phyloP scores from a whole-genome alignment of 2,113 vertebrate genomes.

The Mixornis gularis region DNA sequence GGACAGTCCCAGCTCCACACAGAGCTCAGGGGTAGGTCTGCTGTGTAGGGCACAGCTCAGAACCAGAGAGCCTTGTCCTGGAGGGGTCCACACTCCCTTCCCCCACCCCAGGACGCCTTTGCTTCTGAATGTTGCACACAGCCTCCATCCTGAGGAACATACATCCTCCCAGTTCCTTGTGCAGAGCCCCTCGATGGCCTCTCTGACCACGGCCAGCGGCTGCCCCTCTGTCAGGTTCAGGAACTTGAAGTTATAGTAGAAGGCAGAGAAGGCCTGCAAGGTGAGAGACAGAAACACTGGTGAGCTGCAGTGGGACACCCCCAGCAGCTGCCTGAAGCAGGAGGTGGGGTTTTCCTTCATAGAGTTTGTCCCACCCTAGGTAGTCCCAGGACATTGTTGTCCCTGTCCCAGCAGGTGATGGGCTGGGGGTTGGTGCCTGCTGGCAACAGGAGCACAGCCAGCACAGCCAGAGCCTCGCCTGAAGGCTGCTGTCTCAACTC shows the following conservation, averaged over 20 bases:
- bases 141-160: neutral
- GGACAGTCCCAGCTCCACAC: neutral
- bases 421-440: neutral
- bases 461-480: neutral
- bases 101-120: neutral
- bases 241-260: conserved; percentile 80
- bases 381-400: accelerated
- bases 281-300: neutral
- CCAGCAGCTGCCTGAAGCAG: neutral
- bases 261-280: conserved; percentile 80
- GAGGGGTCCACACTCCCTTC: neutral
- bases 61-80: neutral
- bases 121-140: neutral
- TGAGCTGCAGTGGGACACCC: neutral
- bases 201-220: conserved; percentile 42
- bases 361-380: neutral
- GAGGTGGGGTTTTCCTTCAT: neutral
- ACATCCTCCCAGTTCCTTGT: conserved; percentile 70
- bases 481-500: neutral
- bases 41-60: neutral
- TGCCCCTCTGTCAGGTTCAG: conserved; percentile 76
- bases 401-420: neutral
- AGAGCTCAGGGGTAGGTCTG: neutral
- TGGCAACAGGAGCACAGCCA: neutral
- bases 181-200: conserved; percentile 70